Conservation (phyloP, 2,797 vertebrate genomes). For the Gadopsis marmoratus region DNA sequence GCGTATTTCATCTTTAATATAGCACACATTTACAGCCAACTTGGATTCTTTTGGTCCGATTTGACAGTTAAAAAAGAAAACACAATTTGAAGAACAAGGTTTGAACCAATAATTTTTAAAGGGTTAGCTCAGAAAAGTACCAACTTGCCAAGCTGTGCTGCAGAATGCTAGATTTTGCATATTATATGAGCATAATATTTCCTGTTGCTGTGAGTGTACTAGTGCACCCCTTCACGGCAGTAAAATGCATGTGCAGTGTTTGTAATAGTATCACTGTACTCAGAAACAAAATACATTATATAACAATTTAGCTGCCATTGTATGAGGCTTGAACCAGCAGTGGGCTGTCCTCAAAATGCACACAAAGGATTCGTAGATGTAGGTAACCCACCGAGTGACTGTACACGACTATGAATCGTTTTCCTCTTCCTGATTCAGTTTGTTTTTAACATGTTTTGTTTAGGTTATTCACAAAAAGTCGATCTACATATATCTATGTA, state of each 20-base stretch:
- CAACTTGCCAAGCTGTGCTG: slow-evolving; percentile 77
- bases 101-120: slow-evolving; percentile 80
- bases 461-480: slow-evolving; percentile 48
- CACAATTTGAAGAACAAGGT: slow-evolving; percentile 76
- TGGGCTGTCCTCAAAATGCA: slow-evolving; percentile 75
- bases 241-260: slow-evolving; percentile 77
- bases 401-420: slow-evolving; percentile 40
- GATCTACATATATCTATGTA: slow-evolving; percentile 22
- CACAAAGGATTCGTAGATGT: slow-evolving; percentile 66
- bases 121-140: slow-evolving; percentile 81
- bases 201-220: slow-evolving; percentile 66
- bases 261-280: slow-evolving; percentile 66
- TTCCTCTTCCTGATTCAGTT: slow-evolving; percentile 58
- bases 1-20: slow-evolving; percentile 78
- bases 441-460: slow-evolving; percentile 50
- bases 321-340: slow-evolving; percentile 75
- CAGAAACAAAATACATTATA: slow-evolving; percentile 75
- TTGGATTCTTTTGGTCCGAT: slow-evolving; percentile 76
- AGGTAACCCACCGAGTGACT: slow-evolving; percentile 53
- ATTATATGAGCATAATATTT: slow-evolving; percentile 82
- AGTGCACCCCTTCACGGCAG: slow-evolving; percentile 63
- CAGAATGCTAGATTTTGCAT: slow-evolving; percentile 85
- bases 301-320: slow-evolving; percentile 86
- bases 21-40: slow-evolving; percentile 85
- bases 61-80: slow-evolving; percentile 80